Base-by-base conservation (phyloP, 2,113 vertebrate genomes). In the Centropristis striata region DNA sequence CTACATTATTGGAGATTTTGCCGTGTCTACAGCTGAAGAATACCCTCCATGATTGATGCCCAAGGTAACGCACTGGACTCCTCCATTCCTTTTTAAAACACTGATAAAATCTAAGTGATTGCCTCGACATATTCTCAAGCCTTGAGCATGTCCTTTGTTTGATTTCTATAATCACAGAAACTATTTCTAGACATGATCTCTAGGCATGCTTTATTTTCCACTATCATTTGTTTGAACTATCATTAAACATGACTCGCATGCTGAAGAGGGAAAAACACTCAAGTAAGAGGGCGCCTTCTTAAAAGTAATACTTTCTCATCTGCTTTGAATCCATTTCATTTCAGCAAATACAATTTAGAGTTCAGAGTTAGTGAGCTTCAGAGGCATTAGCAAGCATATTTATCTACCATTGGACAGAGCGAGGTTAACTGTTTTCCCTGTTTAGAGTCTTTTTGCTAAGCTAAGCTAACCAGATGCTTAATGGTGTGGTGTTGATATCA, bases 131-230 rank as follows among this genome's bases (percentile, higher is more conserved):
- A 50, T 71, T 70, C 20, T 54, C 8, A 0, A 70, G 71, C 39
- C 49, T 39, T 49, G n/a, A 65, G 27, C 53, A 59, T 61, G 36
- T 50, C 28, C 16, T 77, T 44, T 50, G 25, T 60, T 79, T 69
- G 60, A 67, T 84, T 63, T 51, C 53, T 28, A 8, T 73, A 36
- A 70, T 68, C 55, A 53, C 20, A 51, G 47, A 42, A 41, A 51
- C 51, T 61, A 60, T 86, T 79, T 75, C 46, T 58, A 49, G 21
- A 51, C 32, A 49, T 44, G 4, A 32, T 86, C 32, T 71, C 23
- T 8, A 54, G 23, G 54, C 51, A 66, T 42, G 36, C 37, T 46
- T 74, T 78, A n/a, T 65, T 74, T 73, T 60, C 21, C 10, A 10
- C 41, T 59, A n/a, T 16, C 60, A 23, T 54, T 72, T 65, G 20